A percentile compares a stretch with the other conserved stretches of the same genome.
Evolutionary conservation across 2,888 invertebrate species (phyloP).

Genomic region (Trissolcus brochymenae): DNA sequence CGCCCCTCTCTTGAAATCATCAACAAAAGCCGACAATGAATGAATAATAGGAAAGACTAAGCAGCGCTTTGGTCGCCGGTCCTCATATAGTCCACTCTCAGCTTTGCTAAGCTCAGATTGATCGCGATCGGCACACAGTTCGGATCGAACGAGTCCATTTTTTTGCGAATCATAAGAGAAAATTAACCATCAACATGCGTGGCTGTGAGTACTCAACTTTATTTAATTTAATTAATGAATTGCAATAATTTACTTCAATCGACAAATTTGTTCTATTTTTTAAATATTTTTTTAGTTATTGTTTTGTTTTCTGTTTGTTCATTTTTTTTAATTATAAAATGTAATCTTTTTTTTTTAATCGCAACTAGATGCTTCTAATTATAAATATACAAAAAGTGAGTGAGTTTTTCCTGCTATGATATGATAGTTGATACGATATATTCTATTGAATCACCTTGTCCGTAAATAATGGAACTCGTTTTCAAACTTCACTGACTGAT

Average conservation of each 20-base stretch:
- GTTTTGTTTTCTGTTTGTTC: neutral
- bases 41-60: constrained; percentile 36
- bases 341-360: neutral
- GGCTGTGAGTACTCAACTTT: constrained; percentile 22
- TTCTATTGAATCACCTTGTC: constrained; percentile 11
- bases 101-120: constrained; percentile 46
- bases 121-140: constrained; percentile 43
- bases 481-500: constrained; percentile 3
- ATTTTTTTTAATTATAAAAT: neutral
- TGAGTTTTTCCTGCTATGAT: constrained; percentile 21
- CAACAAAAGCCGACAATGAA: constrained; percentile 21
- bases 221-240: neutral
- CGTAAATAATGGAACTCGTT: constrained; percentile 33
- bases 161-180: constrained; percentile 17
- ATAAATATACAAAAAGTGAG: neutral
- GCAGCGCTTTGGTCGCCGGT: constrained; percentile 37
- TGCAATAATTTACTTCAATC: neutral
- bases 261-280: neutral
- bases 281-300: neutral
- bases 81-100: constrained; percentile 51
- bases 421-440: neutral
- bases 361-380: neutral
- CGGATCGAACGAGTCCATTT: constrained; percentile 29
- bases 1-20: constrained; percentile 35
- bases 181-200: constrained; percentile 11